Evolutionary conservation across 2,113 vertebrate genomes (phyloP).

Genomic region (Uria lomvia): DNA sequence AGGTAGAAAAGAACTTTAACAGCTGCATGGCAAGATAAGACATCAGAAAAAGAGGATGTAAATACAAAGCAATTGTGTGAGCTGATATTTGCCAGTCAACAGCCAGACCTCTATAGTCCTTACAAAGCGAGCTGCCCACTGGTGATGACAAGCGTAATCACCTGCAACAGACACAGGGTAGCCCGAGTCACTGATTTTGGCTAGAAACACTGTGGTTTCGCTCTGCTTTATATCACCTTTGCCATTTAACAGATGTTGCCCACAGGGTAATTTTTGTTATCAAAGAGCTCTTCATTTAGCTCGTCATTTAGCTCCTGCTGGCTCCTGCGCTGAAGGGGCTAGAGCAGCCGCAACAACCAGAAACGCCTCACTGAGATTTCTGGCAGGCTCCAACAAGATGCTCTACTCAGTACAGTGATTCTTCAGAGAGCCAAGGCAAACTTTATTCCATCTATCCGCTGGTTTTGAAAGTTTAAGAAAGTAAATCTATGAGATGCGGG

Average conservation of each 20-base stretch:
- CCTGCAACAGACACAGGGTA: background rate
- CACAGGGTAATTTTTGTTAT: background rate
- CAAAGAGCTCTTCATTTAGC: background rate
- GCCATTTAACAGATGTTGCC: background rate
- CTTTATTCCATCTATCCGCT: background rate
- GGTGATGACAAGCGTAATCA: background rate
- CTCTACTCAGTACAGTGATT: background rate
- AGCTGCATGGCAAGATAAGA: background rate
- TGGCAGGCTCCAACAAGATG: background rate
- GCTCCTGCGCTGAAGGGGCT: background rate
- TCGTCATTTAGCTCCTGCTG: background rate
- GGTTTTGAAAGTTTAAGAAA: background rate
- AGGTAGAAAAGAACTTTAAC: background rate
- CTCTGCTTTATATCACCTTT: background rate
- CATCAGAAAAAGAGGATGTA: background rate
- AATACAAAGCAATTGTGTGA: background rate
- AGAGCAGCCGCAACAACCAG: background rate
- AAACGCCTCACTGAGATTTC: background rate
- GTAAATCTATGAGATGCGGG: background rate
- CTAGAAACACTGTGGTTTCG: background rate
- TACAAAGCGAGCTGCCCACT: background rate
- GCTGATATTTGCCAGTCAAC: background rate
- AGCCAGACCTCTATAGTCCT: background rate
- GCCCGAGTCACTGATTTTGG: background rate
- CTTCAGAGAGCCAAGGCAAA: background rate